Evolutionary conservation across 53 echinoderm and acorn worm species (phyloP), one percentile per base, ranked within the genome.

Genomic region (Pentamera pediparva): DNA sequence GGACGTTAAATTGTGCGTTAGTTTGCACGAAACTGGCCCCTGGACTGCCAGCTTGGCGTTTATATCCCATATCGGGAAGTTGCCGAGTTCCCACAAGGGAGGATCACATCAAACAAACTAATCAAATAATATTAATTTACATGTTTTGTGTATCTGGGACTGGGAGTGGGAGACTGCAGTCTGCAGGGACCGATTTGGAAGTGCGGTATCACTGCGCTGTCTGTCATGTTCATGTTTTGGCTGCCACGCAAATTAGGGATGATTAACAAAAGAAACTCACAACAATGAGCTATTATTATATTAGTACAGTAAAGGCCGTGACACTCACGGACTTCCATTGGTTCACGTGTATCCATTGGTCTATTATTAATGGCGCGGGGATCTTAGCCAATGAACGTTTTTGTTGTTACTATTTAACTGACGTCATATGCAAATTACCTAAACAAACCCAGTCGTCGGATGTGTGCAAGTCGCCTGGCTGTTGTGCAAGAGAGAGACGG

Each of bases 181-280:
- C n/a, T n/a, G n/a, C n/a, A n/a, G n/a, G n/a, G n/a, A n/a, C n/a
- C n/a, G n/a, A n/a, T n/a, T n/a, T n/a, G n/a, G n/a, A n/a, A n/a
- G n/a, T n/a, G n/a, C n/a, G n/a, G n/a, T n/a, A n/a, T n/a, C n/a
- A 41, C 43, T 26, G n/a, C 26, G 26, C 40, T 49, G 52, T 50
- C 73, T 53, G n/a, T n/a, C n/a, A 72, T 72, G 73, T 72, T 72
- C 31, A 72, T 72, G 73, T 72, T 72, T 72, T 72, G 73, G 73
- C 73, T 72, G 52, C 21, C 55, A 72, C 54, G 73, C 73, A 72
- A 72, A 72, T 72, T 21, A 52, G 21, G 6, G 18, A 32, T n/a
- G 34, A 27, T 29, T 21, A 24, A 19, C 19, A 70, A 49, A 28
- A 31, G n/a, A 52, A 30, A 48, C 50, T 20, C 52, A 32, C 25